These are phyloP conservation scores for Botia almorhae DNA, from an alignment of 2,797 vertebrate species.

Conservation along the genomic window DNA sequence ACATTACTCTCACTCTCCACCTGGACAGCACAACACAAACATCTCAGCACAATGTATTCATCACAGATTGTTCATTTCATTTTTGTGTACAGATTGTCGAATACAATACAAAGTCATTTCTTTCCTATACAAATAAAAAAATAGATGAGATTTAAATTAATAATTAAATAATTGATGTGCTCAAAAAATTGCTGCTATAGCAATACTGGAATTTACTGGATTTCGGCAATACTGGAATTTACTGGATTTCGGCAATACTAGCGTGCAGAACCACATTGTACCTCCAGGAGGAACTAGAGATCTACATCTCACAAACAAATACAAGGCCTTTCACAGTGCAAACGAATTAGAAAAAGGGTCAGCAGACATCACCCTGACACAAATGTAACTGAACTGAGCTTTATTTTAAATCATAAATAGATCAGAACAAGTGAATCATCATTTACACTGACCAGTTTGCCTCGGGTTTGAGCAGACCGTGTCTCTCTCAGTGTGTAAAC, in stretches of 20 bases:
- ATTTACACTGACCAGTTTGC: slow-evolving; percentile 85
- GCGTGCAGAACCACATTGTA: slow-evolving; percentile 11
- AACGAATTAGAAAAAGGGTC: neutral
- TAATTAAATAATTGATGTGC: no score
- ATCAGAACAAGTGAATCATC: neutral
- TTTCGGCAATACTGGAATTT: no score
- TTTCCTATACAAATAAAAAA: no score
- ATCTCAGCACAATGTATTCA: neutral
- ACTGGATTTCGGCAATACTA: neutral
- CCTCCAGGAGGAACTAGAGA: slow-evolving; percentile 43
- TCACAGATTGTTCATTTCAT: neutral
- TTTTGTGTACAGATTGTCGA: no score
- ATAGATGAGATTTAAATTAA: no score
- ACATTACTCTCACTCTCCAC: slow-evolving; percentile 96
- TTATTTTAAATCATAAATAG: neutral
- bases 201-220: no score
- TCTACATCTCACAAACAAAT: neutral
- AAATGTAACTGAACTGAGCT: neutral
- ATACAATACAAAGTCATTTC: no score
- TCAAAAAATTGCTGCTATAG: no score
- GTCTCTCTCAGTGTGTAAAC: slow-evolving; percentile 97
- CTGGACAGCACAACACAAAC: slow-evolving; percentile 66
- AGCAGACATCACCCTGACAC: neutral
- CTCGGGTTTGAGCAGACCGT: slow-evolving; percentile 93
- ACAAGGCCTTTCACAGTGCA: neutral